Conservation (phyloP, 2,113 vertebrate species). For the Nothobranchius kuhntae region DNA sequence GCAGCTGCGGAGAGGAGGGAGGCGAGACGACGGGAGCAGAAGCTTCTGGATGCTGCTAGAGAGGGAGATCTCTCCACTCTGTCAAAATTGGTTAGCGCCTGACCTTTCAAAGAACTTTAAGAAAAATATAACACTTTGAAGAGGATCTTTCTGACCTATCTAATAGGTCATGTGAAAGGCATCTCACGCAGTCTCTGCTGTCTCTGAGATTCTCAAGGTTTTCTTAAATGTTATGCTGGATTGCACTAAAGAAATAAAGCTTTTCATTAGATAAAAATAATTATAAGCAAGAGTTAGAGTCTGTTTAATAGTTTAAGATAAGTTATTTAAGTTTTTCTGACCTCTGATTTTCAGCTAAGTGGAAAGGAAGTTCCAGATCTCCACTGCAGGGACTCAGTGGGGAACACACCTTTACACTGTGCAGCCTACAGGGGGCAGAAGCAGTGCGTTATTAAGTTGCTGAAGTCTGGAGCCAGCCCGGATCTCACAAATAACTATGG, state of each 20-base stretch:
- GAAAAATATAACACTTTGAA: conserved; percentile 4
- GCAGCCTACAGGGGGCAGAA: conserved; percentile 91
- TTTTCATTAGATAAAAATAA: too few relatives aligned
- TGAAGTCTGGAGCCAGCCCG: conserved; percentile 85
- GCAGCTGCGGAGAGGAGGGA: conserved; percentile 90
- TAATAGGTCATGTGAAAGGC: not conserved
- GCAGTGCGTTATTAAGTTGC: conserved; percentile 86
- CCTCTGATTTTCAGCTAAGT: conserved; percentile 77
- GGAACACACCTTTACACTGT: conserved; percentile 91
- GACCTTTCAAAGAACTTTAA: conserved; percentile 11
- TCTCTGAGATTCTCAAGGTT: not conserved
- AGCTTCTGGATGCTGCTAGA: conserved; percentile 86
- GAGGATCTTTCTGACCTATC: not conserved
- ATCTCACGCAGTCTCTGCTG: not conserved
- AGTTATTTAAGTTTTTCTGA: not conserved
- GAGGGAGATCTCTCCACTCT: conserved; percentile 83
- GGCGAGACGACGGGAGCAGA: conserved; percentile 84
- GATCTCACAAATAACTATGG: conserved; percentile 86
- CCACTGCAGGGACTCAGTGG: conserved; percentile 88
- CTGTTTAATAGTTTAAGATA: not conserved
- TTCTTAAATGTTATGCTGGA: too few relatives aligned
- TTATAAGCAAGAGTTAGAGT: not conserved
- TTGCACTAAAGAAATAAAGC: too few relatives aligned
- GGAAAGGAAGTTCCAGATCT: conserved; percentile 82
- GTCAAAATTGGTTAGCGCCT: conserved; percentile 82